A percentile compares a stretch with the other conserved stretches of the same genome.
Conservation (phyloP, 23 tunicate genomes). For the Ascidia mentula region DNA sequence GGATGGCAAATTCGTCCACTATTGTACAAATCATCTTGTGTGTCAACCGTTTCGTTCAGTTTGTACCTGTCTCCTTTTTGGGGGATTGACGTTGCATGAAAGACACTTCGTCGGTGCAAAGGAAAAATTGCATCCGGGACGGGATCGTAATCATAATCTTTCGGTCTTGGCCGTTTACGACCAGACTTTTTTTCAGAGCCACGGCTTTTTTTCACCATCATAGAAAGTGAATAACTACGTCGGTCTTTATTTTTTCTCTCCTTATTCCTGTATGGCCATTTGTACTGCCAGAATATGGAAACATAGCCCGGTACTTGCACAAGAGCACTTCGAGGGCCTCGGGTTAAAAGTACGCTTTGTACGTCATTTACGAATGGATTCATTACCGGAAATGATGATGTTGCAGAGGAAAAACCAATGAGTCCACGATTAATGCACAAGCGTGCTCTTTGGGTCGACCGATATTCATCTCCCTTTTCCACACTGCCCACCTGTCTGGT, state of each 20-base stretch:
- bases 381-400: conserved; percentile 15
- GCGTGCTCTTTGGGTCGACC: conserved; percentile 8
- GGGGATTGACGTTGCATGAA: background rate
- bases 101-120: background rate
- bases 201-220: conserved; percentile 5
- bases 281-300: no score
- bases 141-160: conserved; percentile 13
- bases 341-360: background rate
- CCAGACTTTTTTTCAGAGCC: conserved; percentile 16
- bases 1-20: background rate
- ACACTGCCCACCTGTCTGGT: background rate
- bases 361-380: conserved; percentile 3
- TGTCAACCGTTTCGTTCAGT: background rate
- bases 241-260: no score
- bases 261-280: no score
- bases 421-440: background rate
- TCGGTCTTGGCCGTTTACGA: conserved; percentile 9
- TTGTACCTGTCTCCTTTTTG: background rate
- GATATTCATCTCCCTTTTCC: conserved; percentile 5
- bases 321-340: background rate
- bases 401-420: conserved; percentile 14
- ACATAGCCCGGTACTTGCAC: background rate
- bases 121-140: conserved; percentile 12
- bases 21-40: background rate
- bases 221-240: background rate